Evolutionary conservation across 2,888 invertebrate species (phyloP), one percentile per base, ranked within the genome.

Genomic region (Capitulum mitella): DNA sequence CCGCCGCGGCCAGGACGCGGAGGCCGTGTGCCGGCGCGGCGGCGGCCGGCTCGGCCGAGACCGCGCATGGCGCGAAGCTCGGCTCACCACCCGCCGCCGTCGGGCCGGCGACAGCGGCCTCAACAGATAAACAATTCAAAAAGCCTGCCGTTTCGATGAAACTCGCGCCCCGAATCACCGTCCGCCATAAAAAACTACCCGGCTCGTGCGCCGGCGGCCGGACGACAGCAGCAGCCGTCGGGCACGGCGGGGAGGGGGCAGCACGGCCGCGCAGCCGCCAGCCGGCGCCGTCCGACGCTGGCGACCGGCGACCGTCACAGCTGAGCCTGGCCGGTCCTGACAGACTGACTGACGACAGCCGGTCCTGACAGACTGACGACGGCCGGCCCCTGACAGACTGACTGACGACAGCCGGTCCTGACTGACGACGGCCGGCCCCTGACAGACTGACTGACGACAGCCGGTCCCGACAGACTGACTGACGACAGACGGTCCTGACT

Each of bases 181-280:
- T 10, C n/a, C 58, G n/a, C n/a, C n/a, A 58, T 58, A 58, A n/a
- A 58, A 58, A 58, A 58, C 58, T 58, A 58, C 10, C n/a, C 58
- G 10, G n/a, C 10, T n/a, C 10, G n/a, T 0, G 58, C n/a, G n/a
- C 58, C 10, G 10, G n/a, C n/a, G n/a, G 58, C n/a, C n/a, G n/a
- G n/a, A 43, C 43, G n/a, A 51, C 12, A 51, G 6, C 12, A n/a
- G n/a, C 10, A 8, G n/a, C 29, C 10, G 58, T 6, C n/a, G 48
- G 48, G 48, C 3, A 26, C 26, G 54, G 54, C 54, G 54, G 54
- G 54, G 54, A 51, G 51, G 19, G 51, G 51, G 3, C 3, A 3
- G 14, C n/a, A n/a, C n/a, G n/a, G n/a, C n/a, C n/a, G n/a, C n/a
- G n/a, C n/a, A n/a, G n/a, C n/a, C n/a, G n/a, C n/a, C n/a, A n/a